Base-by-base conservation (phyloP, 2,888 invertebrate genomes). In the Eupithecia subfuscata region DNA sequence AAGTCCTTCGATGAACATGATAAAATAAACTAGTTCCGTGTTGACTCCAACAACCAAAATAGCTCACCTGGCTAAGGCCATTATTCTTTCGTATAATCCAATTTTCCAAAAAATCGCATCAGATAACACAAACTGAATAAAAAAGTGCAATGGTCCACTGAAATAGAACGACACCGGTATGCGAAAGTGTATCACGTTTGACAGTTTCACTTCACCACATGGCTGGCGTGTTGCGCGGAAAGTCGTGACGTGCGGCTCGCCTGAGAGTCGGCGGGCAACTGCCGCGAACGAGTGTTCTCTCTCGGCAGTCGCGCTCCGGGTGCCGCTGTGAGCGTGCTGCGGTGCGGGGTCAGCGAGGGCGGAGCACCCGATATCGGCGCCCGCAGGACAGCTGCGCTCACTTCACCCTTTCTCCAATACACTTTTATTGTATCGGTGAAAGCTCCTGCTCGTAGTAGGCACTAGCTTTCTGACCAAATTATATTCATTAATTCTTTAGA, bases 21-120 rank as follows among this genome's bases (percentile, higher is more conserved):
- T 91, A 91, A 92, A 92, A 91, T 90, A 92, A 91, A 92, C 90
- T 90, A 93, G 92, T 94, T 94, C 94, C 94, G 94, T 87, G 93
- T 94, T 93, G 93, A 93, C 92, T 92, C 89, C 91, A 94, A 91
- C 93, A 93, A 93, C 93, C 88, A 91, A 94, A 94, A 95, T 94
- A 95, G 91, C 95, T 94, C 91, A 95, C 95, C 95, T 95, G 92
- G 95, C 95, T 95, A 95, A 94, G 92, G 95, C 95, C 95, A 95
- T 95, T 91, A 93, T 94, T 91, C 92, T 90, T 91, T 93, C 91
- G 93, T 93, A 93, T 90, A 94, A 95, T 95, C 95, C 95, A 94
- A 94, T 92, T 93, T 93, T 92, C 92, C 92, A 91, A 91, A 87
- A 87, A 87, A 86, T 88, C 87, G 88, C 91, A 92, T 89, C 91